These are phyloP conservation scores for Apodemia duryi DNA, from an alignment of 2,888 invertebrate genomes.

Conservation along the genomic window DNA sequence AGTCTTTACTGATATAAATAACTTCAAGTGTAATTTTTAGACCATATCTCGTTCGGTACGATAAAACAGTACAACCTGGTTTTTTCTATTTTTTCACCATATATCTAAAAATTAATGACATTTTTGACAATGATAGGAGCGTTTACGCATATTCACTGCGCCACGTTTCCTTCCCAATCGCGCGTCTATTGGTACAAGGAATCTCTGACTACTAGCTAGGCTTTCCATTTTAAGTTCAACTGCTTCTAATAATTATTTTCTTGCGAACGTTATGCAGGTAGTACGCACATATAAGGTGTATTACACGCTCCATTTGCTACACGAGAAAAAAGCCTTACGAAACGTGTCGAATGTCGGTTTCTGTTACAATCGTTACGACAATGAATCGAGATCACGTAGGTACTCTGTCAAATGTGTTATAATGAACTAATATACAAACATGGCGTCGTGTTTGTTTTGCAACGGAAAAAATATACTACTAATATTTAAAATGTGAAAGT, in stretches of 20 bases:
- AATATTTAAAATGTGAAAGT: not conserved
- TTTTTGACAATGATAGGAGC: too few relatives aligned
- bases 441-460: not conserved
- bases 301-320: slow-evolving; percentile 22
- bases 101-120: too few relatives aligned
- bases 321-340: slow-evolving; percentile 27
- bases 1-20: too few relatives aligned
- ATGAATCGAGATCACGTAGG: slow-evolving; percentile 15
- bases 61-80: too few relatives aligned
- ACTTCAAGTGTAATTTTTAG: too few relatives aligned
- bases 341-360: slow-evolving; percentile 26
- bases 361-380: slow-evolving; percentile 25
- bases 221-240: not conserved
- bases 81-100: too few relatives aligned
- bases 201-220: too few relatives aligned
- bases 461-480: not conserved
- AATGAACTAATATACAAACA: slow-evolving; percentile 14
- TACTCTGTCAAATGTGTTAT: slow-evolving; percentile 12
- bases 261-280: not conserved
- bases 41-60: too few relatives aligned
- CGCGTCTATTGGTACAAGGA: too few relatives aligned
- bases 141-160: too few relatives aligned
- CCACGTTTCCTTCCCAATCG: too few relatives aligned
- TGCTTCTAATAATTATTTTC: not conserved
- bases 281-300: slow-evolving; percentile 11